phyloP scores from a whole-genome alignment of 2,888 invertebrate genomes.

The Tetrapedia diversipes region DNA sequence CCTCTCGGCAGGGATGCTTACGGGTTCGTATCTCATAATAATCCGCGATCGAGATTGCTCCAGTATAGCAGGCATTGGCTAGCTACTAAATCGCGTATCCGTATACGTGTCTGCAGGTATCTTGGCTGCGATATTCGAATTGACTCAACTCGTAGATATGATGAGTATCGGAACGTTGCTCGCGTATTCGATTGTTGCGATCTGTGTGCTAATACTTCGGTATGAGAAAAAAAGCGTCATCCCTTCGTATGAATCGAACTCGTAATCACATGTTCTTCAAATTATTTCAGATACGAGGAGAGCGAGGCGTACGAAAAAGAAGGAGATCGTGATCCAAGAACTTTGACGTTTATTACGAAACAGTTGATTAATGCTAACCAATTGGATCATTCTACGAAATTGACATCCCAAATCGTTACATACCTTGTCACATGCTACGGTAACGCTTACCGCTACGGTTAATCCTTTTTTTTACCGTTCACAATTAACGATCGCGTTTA shows the following conservation, averaged over 20 bases:
- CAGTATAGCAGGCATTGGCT: too few species aligned
- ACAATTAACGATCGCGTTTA: background rate
- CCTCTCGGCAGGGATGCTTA: constrained; percentile 87
- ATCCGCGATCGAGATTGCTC: too few species aligned
- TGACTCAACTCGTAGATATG: constrained; percentile 93
- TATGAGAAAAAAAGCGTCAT: constrained; percentile 79
- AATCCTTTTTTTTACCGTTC: background rate
- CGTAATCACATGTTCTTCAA: too few species aligned
- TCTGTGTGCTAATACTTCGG: constrained; percentile 92
- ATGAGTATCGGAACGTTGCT: constrained; percentile 95
- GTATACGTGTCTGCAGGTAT: constrained; percentile 87
- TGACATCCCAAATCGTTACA: constrained; percentile 82
- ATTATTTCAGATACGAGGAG: constrained; percentile 80
- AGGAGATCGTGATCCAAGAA: constrained; percentile 75
- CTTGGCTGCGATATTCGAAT: constrained; percentile 92
- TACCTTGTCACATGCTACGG: constrained; percentile 82
- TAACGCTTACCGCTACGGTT: constrained; percentile 55
- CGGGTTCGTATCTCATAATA: constrained; percentile 84
- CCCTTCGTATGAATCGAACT: background rate
- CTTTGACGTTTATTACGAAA: constrained; percentile 69
- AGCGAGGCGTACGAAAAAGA: constrained; percentile 80
- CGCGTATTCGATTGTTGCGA: constrained; percentile 95
- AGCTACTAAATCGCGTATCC: background rate
- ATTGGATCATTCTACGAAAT: constrained; percentile 81
- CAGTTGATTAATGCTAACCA: constrained; percentile 82